A percentile compares a stretch with the other conserved stretches of the same genome.
These are phyloP conservation scores for Cichlasoma orientale DNA, from an alignment of 2,797 vertebrate species.

Conservation along the genomic window DNA sequence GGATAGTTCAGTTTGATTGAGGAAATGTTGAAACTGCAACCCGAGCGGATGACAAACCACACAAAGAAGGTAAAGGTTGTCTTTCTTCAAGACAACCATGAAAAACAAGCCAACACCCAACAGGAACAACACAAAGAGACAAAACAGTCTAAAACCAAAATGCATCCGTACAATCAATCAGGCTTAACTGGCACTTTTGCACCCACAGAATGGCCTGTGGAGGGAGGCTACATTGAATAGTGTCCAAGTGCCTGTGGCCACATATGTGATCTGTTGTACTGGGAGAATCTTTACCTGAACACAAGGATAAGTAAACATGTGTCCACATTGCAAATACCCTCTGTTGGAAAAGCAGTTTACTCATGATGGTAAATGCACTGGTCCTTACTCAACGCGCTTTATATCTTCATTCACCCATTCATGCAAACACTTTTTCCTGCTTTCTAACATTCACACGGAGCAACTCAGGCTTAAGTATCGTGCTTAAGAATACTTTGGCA, in stretches of 20 bases:
- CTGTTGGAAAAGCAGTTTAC: slow-evolving; percentile 51
- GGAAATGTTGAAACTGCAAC: not conserved
- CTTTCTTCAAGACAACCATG: not conserved
- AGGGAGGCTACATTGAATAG: slow-evolving; percentile 42
- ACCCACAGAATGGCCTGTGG: slow-evolving; percentile 36
- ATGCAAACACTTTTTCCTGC: no score
- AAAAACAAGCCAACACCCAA: not conserved
- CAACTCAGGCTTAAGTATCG: no score
- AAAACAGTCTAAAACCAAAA: slow-evolving; percentile 49
- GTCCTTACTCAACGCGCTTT: no score
- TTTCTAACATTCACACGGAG: no score
- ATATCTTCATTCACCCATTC: slow-evolving; percentile 20
- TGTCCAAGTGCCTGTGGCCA: slow-evolving; percentile 10
- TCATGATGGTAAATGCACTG: slow-evolving; percentile 31
- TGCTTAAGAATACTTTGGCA: no score
- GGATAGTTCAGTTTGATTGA: not conserved
- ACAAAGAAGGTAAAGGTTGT: not conserved
- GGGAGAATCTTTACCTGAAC: slow-evolving; percentile 45
- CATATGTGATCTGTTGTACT: slow-evolving; percentile 55
- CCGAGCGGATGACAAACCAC: not conserved
- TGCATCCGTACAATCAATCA: slow-evolving; percentile 41
- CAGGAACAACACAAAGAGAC: not conserved
- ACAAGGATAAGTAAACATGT: slow-evolving; percentile 48
- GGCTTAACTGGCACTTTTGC: slow-evolving; percentile 44
- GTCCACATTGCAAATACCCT: slow-evolving; percentile 37